These are phyloP conservation scores for Calliopum simillimum DNA, from an alignment of 2,888 invertebrate species.

Conservation along the genomic window DNA sequence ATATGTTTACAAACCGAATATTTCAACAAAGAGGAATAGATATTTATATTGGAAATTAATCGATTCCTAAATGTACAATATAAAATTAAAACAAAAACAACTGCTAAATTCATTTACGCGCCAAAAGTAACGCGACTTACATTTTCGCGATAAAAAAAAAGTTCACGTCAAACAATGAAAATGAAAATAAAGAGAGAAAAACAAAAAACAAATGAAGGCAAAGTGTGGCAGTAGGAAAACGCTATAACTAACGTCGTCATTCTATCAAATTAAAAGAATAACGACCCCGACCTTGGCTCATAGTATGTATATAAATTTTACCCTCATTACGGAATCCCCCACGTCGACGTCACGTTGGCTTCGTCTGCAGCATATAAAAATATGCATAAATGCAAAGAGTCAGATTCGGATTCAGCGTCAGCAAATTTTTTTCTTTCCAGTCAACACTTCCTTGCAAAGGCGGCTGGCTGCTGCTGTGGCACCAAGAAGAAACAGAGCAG, in stretches of 20 bases:
- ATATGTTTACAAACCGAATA: no score
- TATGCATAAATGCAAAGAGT: conserved; percentile 43
- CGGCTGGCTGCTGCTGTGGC: background rate
- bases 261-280: conserved; percentile 58
- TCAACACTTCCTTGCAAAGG: conserved; percentile 21
- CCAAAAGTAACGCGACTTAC: no score
- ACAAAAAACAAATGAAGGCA: conserved; percentile 18
- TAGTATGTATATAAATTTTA: conserved; percentile 41
- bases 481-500: background rate
- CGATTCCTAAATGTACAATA: no score
- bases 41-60: no score
- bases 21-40: no score
- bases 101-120: no score
- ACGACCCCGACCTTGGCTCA: conserved; percentile 59
- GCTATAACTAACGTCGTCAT: conserved; percentile 46
- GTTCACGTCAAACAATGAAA: background rate
- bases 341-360: conserved; percentile 34
- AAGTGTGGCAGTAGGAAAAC: conserved; percentile 48
- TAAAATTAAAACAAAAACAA: no score
- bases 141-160: no score
- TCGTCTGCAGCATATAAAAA: conserved; percentile 27
- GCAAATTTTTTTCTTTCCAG: background rate
- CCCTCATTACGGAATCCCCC: conserved; percentile 43
- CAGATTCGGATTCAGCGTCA: conserved; percentile 24
- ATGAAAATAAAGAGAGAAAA: background rate